Evolutionary conservation across 35 echinoderm and acorn worm genomes (phyloP), one percentile per base, ranked within the genome.

Genomic region (Ptychodera flava): DNA sequence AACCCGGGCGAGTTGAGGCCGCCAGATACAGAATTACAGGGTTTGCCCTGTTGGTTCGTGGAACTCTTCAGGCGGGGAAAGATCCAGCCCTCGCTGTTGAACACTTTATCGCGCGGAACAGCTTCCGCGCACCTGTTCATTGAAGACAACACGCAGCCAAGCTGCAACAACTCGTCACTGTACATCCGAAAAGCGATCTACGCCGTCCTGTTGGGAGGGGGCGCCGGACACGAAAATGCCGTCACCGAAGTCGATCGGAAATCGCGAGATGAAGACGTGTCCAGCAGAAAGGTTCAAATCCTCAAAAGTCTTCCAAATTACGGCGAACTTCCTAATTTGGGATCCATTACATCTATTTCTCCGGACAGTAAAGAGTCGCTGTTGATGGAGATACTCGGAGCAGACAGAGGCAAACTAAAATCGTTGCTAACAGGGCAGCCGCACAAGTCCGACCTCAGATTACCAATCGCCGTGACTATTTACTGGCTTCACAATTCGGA

Each of bases 401-500:
- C 37, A 83, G 29, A 34, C 1, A 0, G 33, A 36, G 28, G 37
- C 0, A 28, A 83, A 30, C 1, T 83, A n/a, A 1, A 83, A 28
- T 27, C 30, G 33, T 30, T 83, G 2, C n/a, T n/a, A n/a, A n/a
- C n/a, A n/a, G n/a, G n/a, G n/a, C n/a, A n/a, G n/a, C n/a, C n/a
- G n/a, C n/a, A n/a, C n/a, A 34, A 34, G 37, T 1, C 16, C 12
- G 82, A 83, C 6, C 37, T 37, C 12, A 33, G 37, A 10, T 1
- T 83, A 0, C 82, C 82, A 35, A 34, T 83, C 29, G 82, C 82
- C 2, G 34, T 36, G 15, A 83, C 37, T 1, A 37, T 83, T 0
- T 83, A 83, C 35, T 83, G 82, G 82, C 35, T 83, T 1, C 35
- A 83, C 12, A 36, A 83, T 83, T 33, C 82, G 37, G 30, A 83